These are phyloP conservation scores for Malurus cyaneus DNA, from an alignment of 2,113 vertebrate genomes.

Conservation along the genomic window DNA sequence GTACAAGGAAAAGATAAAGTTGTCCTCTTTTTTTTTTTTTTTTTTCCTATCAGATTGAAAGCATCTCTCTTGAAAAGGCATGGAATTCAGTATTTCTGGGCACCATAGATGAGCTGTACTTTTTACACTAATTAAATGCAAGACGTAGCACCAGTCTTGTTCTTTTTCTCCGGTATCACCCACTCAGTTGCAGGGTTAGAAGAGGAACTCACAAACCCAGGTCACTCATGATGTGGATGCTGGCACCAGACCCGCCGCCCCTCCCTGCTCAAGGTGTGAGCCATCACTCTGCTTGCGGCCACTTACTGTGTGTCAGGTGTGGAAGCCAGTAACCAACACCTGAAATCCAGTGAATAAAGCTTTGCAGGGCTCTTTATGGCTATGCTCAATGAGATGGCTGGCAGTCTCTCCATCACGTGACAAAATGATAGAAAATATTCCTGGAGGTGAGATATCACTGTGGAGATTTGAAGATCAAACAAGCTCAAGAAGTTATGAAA, in stretches of 20 bases:
- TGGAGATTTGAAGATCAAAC: not conserved
- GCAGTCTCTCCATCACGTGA: not conserved
- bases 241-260: not conserved
- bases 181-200: not conserved
- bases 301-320: not conserved
- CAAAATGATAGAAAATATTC: not conserved
- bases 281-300: not conserved
- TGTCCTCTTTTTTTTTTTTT: not conserved
- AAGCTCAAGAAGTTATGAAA: not conserved
- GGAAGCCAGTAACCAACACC: not conserved
- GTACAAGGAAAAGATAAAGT: not conserved
- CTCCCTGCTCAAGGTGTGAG: not conserved
- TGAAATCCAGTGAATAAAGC: not conserved
- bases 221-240: accelerated
- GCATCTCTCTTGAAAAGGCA: not conserved
- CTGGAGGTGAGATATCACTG: not conserved
- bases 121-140: not conserved
- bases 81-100: not conserved
- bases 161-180: not conserved
- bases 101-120: not conserved
- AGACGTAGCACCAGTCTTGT: not conserved
- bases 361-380: not conserved
- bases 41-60: not conserved
- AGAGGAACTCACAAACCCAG: not conserved
- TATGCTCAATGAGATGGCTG: not conserved